phyloP scores from a whole-genome alignment of 2,888 invertebrate genomes.

The Bombylius discolor region DNA sequence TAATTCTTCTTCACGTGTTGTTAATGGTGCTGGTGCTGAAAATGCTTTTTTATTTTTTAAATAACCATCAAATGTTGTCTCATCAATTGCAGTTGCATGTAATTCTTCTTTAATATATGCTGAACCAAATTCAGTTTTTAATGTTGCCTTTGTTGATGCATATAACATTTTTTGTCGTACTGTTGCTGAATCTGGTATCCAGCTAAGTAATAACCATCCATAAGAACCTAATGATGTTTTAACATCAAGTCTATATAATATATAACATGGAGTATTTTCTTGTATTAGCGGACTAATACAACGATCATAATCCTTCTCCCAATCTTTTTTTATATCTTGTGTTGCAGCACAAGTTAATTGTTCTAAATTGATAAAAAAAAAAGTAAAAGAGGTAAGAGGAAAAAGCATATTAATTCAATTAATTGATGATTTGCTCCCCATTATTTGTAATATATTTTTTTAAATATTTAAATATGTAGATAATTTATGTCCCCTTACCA shows the following conservation, averaged over 20 bases:
- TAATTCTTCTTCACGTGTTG: constrained; percentile 73
- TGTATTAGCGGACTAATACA: constrained; percentile 56
- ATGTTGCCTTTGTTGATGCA: constrained; percentile 92
- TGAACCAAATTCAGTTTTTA: constrained; percentile 92
- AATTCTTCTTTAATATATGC: constrained; percentile 89
- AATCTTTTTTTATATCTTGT: constrained; percentile 54
- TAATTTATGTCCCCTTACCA: constrained; percentile 41
- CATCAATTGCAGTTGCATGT: constrained; percentile 75
- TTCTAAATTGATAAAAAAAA: constrained; percentile 51
- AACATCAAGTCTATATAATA: constrained; percentile 72
- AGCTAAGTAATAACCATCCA: constrained; percentile 87
- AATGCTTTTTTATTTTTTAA: constrained; percentile 62
- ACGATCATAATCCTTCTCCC: constrained; percentile 79
- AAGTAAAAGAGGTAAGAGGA: constrained; percentile 3
- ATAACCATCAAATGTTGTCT: constrained; percentile 71
- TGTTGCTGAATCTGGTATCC: constrained; percentile 86
- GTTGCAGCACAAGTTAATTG: constrained; percentile 55
- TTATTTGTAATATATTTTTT: too few species aligned
- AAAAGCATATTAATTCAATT: too few species aligned
- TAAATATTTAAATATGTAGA: too few species aligned
- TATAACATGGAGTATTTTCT: constrained; percentile 77
- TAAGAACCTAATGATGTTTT: constrained; percentile 61
- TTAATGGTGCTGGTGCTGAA: constrained; percentile 79
- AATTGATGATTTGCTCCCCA: too few species aligned
- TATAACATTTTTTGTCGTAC: constrained; percentile 94